phyloP scores from a whole-genome alignment of 2,797 vertebrate species.

The Chelidonichthys spinosus region DNA sequence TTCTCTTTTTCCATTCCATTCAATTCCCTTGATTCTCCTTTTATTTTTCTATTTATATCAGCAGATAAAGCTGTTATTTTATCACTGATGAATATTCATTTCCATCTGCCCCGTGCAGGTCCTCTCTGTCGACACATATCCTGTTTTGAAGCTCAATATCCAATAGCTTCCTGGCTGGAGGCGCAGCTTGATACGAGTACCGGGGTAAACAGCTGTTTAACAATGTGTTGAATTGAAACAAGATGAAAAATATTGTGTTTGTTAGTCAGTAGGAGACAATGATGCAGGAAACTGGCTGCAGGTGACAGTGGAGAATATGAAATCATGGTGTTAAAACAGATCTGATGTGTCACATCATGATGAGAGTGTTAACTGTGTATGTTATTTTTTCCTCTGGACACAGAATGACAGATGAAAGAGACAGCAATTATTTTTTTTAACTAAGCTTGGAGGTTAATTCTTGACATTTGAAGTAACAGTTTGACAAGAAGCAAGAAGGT shows the following conservation, averaged over 20 bases:
- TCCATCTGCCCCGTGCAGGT: constrained; percentile 32
- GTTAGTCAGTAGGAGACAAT: background rate
- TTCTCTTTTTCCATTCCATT: background rate
- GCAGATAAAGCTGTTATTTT: constrained; percentile 29
- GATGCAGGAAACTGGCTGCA: background rate
- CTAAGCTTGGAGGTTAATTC: background rate
- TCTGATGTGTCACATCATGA: constrained; percentile 1
- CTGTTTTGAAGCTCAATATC: constrained; percentile 38
- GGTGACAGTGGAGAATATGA: background rate
- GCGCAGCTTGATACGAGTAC: constrained; percentile 33
- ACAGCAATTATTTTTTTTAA: too few species aligned
- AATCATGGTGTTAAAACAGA: background rate
- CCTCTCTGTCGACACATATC: constrained; percentile 59
- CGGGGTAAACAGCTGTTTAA: constrained; percentile 40
- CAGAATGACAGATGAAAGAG: too few species aligned
- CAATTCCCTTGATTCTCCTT: background rate
- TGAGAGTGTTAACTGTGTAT: background rate
- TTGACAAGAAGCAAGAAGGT: background rate
- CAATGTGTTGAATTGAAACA: constrained; percentile 17
- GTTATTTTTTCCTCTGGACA: background rate
- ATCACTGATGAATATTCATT: constrained; percentile 41
- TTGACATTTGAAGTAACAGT: background rate
- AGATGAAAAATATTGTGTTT: background rate
- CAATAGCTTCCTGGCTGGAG: constrained; percentile 54
- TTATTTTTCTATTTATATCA: constrained; percentile 15